phyloP scores from a whole-genome alignment of 2,888 invertebrate species.

The Lordiphosa andalusiaca region DNA sequence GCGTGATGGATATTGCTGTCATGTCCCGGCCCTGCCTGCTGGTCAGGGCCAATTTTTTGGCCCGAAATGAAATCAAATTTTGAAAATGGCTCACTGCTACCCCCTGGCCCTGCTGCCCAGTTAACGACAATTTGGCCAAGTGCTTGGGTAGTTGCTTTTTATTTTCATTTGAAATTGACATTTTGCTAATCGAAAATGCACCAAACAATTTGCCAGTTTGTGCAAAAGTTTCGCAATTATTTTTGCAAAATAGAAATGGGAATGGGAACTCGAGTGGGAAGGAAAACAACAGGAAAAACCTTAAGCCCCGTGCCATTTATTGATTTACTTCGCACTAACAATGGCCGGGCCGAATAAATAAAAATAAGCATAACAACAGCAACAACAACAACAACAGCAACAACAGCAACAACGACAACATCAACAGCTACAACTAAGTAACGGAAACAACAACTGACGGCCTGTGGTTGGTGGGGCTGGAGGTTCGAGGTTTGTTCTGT shows the following conservation, averaged over 20 bases:
- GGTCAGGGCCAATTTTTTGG: slow-evolving; percentile 33
- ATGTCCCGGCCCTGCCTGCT: slow-evolving; percentile 36
- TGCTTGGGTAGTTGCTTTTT: slow-evolving; percentile 45
- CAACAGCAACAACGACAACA: too few species aligned
- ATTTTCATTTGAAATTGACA: slow-evolving; percentile 63
- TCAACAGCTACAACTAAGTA: slow-evolving; percentile 43
- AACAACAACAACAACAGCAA: slow-evolving; percentile 17
- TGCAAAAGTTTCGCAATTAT: slow-evolving; percentile 69
- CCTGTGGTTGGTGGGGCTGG: slow-evolving; percentile 52
- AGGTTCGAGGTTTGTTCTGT: slow-evolving; percentile 39
- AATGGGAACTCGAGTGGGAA: not conserved
- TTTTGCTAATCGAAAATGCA: slow-evolving; percentile 75
- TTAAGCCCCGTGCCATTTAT: slow-evolving; percentile 63
- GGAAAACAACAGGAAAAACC: slow-evolving; percentile 30
- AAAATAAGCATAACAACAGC: slow-evolving; percentile 62
- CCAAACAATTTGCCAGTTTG: slow-evolving; percentile 66
- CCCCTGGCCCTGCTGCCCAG: slow-evolving; percentile 18
- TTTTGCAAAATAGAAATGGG: slow-evolving; percentile 39
- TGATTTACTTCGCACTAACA: slow-evolving; percentile 66
- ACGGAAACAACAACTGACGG: slow-evolving; percentile 71
- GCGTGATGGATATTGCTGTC: slow-evolving; percentile 72
- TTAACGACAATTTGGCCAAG: slow-evolving; percentile 47
- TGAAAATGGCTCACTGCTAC: slow-evolving; percentile 50
- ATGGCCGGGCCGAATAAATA: slow-evolving; percentile 59
- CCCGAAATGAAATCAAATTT: slow-evolving; percentile 65